Evolutionary conservation across 2,797 vertebrate genomes (phyloP).

Genomic region (Streptopelia turtur): DNA sequence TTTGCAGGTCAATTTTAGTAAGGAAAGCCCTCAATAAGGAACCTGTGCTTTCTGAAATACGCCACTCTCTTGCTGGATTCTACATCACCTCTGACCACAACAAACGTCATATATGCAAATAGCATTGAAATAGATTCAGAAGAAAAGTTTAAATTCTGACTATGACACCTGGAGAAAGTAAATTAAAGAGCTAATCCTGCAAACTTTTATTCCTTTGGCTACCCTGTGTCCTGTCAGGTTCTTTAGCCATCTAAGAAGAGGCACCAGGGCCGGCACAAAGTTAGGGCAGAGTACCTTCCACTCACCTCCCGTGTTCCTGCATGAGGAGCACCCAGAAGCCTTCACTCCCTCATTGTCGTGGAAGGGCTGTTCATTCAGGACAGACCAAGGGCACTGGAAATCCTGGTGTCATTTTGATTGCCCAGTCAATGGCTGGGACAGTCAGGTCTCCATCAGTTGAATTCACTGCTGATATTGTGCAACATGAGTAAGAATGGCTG

Average conservation of each 20-base stretch:
- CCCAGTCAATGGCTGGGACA: background rate
- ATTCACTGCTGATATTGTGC: background rate
- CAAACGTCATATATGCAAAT: background rate
- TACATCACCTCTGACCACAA: background rate
- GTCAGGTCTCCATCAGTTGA: background rate
- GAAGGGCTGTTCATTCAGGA: background rate
- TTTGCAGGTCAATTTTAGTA: background rate
- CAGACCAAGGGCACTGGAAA: background rate
- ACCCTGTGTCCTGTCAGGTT: background rate
- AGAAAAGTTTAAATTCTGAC: background rate
- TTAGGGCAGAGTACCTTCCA: background rate
- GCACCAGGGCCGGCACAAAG: background rate
- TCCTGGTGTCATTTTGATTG: background rate
- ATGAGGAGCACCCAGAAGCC: background rate
- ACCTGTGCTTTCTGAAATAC: background rate
- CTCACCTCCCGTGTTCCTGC: background rate
- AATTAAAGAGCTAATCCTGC: background rate
- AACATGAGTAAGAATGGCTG: background rate
- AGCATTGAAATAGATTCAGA: background rate
- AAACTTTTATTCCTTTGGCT: background rate
- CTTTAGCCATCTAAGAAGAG: background rate
- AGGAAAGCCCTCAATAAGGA: background rate
- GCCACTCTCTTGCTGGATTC: background rate
- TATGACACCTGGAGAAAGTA: background rate
- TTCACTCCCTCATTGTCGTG: background rate